Base-by-base conservation (phyloP, 92 coral and sea anemone genomes). In the Metridium senile region DNA sequence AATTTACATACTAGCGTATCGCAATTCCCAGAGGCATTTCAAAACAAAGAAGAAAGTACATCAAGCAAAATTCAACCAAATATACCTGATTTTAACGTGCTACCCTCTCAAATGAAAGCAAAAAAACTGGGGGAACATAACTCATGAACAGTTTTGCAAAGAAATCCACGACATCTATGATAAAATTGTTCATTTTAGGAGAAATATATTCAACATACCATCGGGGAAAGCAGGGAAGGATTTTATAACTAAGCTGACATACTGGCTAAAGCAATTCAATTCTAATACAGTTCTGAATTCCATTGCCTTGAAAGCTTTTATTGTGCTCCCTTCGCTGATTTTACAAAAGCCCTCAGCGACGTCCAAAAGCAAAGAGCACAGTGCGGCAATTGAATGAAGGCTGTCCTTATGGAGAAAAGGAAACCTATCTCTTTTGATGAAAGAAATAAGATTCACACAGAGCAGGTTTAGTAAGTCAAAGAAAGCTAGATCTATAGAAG, bases 371-470 rank as follows among this genome's bases (percentile, higher is more conserved):
- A n/a, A n/a, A n/a, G n/a, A n/a, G n/a, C n/a, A n/a, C n/a, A n/a
- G n/a, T n/a, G 46, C 68, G n/a, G 82, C 74, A 46, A 65, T 77
- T 8, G 82, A 77, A 51, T 74, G 82, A 28, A 46, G 74, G 56
- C 33, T 77, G 18, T 52, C 74, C 13, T 57, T 75, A 58, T 75
- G 80, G 80, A 75, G 71, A 45, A 52, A 62, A 46, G 80, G 71
- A 20, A 54, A 75, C 33, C 80, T 75, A 31, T 27, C 11, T 22
- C 29, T 25, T 34, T 63, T 75, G 68, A 75, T 75, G 71, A 75
- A 59, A 51, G 86, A 86, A 75, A 76, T 85, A 66, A 70, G 86
- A 63, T 86, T 86, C 57, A 81, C 75, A 22, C 90, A 86, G 33
- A 62, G 78, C 31, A 82, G 31, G 59, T 82, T 82, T 65, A 58